Evolutionary conservation across 1,140 invertebrate genomes (phyloP), one percentile per base, ranked within the genome.

Genomic region (Trichonephila clavipes): DNA sequence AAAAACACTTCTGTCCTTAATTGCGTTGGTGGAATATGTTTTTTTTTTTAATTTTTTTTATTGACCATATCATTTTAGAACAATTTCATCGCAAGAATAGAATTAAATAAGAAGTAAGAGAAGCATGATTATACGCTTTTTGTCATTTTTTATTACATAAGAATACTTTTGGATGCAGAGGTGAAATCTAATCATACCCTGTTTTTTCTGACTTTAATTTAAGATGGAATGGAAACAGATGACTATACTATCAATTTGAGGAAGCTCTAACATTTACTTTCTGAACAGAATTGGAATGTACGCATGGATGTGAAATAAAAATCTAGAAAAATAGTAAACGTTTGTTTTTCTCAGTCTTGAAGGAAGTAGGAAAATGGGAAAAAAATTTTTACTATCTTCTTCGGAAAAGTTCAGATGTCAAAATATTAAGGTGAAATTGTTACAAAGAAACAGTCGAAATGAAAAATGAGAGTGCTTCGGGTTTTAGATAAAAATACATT

Each of bases 281-380:
- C 24, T 34, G 19, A 77, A 77, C 72, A 34, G 28, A 77, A 77
- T 77, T 77, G 3, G 12, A 18, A 77, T 40, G 34, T 18, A 12
- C 24, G 69, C 28, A 28, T 72, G 14, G 18, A 19, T 77, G 72
- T 40, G 6, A 77, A 77, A 16, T 40, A 77, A 40, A 51, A 34
- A 40, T 77, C 14, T 34, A 77, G 72, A 77, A 77, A 77, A 34
- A 34, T 77, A 77, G 24, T 77, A 34, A 77, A 40, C 18, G 24
- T 28, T 40, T 5, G 34, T 28, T 77, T 77, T 40, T 77, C 72
- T 40, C 8, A 51, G 72, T 77, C 72, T 77, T 16, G 28, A 34
- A 77, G 72, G 72, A 77, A 77, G 72, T 77, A 77, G 72, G 72
- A 77, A 77, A 77, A 40, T 12, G 6, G 28, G 14, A 77, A 77